Evolutionary conservation across 53 echinoderm and acorn worm genomes (phyloP), one percentile per base, ranked within the genome.

Genomic region (Hippasteria phrygiana): DNA sequence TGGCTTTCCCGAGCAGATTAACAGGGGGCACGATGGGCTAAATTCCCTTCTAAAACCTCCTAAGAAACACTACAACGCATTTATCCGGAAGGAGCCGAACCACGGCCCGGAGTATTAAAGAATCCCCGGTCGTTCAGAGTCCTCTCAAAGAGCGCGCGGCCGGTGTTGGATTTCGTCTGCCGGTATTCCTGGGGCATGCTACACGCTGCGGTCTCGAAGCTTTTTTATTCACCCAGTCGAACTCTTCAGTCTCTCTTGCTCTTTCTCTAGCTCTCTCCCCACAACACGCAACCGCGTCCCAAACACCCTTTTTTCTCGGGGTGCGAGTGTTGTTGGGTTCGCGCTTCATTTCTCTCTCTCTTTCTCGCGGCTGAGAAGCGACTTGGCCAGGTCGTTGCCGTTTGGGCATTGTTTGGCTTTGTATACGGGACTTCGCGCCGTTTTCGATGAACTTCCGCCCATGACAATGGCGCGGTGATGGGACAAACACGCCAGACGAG

Each of bases 11-110:
- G 90, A 81, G 72, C 93, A 89, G 93, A 93, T 93, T 93, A 93
- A 82, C 80, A 75, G 88, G 87, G 80, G 84, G 79, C 54, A 90
- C 73, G 80, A 93, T 80, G 90, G 90, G 90, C 70, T 88, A 90
- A 93, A 90, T 88, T 90, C 90, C 93, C 88, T 74, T 88, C 90
- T 90, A 93, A 90, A 90, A 90, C 93, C 93, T 79, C 89, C 78
- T 71, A 89, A 89, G 89, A 78, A 82, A 89, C 89, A 78, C 89
- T 89, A 89, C 79, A 89, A 89, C 89, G 90, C 81, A 90, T 93
- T 93, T 93, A 93, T 93, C 93, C 88, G 93, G 93, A 73, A 90
- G 88, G 82, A 88, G 90, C 66, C 66, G 40, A 66, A 83, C 90
- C 90, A 82, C 90, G 29, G 78, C 90, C 87, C 74, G 53, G 90